Percentiles rank a stretch among this genome's conserved stretches.
Conservation (phyloP, 2,888 invertebrate species). For the Conops quadrifasciatus region DNA sequence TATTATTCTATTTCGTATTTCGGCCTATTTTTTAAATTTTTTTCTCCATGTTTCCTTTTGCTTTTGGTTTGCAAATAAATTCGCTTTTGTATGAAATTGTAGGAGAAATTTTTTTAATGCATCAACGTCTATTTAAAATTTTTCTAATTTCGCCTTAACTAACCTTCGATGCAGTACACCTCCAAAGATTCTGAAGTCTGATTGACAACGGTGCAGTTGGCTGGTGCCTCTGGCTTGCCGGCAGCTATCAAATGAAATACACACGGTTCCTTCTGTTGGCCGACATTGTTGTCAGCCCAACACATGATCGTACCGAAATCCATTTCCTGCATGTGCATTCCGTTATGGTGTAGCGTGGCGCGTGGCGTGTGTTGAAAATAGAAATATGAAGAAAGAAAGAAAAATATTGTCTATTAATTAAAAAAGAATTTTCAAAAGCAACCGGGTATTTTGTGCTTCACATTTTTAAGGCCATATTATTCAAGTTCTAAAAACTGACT, state of each 20-base stretch:
- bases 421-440: background rate
- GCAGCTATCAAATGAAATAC: constrained; percentile 80
- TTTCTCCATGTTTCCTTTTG: too few species aligned
- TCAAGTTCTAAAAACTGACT: too few species aligned
- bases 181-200: constrained; percentile 80
- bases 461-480: too few species aligned
- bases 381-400: background rate
- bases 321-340: constrained; percentile 68
- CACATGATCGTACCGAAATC: constrained; percentile 82
- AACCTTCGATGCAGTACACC: constrained; percentile 75
- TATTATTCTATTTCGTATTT: too few species aligned
- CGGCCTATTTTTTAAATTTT: too few species aligned
- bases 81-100: too few species aligned
- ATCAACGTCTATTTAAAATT: too few species aligned
- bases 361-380: background rate
- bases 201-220: constrained; percentile 80
- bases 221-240: constrained; percentile 80
- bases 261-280: constrained; percentile 77
- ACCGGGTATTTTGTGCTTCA: too few species aligned
- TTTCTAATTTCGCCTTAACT: constrained; percentile 40
- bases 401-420: background rate
- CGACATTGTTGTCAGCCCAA: constrained; percentile 77
- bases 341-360: background rate
- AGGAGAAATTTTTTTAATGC: too few species aligned
- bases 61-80: too few species aligned